Evolutionary conservation across 2,113 vertebrate species (phyloP).

Genomic region (Ptyas mucosa): DNA sequence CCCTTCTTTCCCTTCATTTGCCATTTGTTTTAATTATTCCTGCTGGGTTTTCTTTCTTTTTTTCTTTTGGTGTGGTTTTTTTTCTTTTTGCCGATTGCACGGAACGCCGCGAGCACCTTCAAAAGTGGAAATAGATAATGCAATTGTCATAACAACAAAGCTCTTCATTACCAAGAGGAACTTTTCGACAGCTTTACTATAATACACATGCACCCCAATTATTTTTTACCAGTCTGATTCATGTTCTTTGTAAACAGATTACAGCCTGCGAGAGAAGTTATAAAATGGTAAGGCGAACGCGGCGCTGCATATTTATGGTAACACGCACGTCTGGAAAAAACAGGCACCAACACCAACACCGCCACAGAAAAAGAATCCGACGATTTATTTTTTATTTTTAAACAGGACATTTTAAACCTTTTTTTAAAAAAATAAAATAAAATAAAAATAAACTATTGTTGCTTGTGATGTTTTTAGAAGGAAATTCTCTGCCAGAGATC

Average conservation of each 20-base stretch:
- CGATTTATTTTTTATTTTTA: conserved; percentile 58
- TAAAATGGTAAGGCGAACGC: conserved; percentile 62
- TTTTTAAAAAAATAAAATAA: too few relatives aligned
- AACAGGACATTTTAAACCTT: conserved; percentile 34
- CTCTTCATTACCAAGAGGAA: conserved; percentile 73
- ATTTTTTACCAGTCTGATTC: conserved; percentile 77
- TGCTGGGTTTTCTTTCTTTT: conserved; percentile 47
- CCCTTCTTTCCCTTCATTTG: conserved; percentile 31
- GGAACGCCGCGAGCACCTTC: conserved; percentile 60
- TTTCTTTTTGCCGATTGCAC: conserved; percentile 62
- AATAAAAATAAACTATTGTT: conserved; percentile 26
- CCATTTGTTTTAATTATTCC: conserved; percentile 73
- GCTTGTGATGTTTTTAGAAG: conserved; percentile 16
- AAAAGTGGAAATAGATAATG: conserved; percentile 66
- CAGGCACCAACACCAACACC: conserved; percentile 27
- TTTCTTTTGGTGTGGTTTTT: background rate
- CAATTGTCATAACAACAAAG: conserved; percentile 82
- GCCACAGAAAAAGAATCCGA: conserved; percentile 46
- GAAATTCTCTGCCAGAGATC: background rate
- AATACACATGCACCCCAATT: conserved; percentile 67
- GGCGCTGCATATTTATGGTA: conserved; percentile 72
- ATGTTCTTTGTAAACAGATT: conserved; percentile 77
- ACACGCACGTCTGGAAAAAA: conserved; percentile 52
- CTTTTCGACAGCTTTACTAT: conserved; percentile 77
- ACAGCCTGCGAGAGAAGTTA: conserved; percentile 71